A percentile compares a stretch with the other conserved stretches of the same genome.
These are phyloP conservation scores for Scelioninae gen. 2 DNA, from an alignment of 2,888 invertebrate genomes.

Conservation along the genomic window DNA sequence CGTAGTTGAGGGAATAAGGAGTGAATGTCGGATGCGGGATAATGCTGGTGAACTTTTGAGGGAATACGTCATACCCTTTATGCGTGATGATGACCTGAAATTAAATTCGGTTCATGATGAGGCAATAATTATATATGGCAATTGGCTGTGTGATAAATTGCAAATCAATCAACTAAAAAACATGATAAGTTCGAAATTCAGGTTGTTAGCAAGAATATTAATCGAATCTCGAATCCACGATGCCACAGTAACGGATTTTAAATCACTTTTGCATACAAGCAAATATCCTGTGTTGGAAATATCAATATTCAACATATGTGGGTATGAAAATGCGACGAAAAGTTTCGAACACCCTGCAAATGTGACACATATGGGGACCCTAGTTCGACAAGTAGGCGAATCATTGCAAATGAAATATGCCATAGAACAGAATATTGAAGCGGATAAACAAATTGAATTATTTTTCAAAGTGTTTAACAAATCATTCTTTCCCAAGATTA, in stretches of 20 bases:
- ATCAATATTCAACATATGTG: slow-evolving; percentile 4
- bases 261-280: slow-evolving; percentile 9
- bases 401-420: slow-evolving; percentile 26
- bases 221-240: slow-evolving; percentile 5
- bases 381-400: slow-evolving; percentile 17
- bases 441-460: slow-evolving; percentile 27
- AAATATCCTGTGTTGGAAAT: slow-evolving; percentile 16
- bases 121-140: slow-evolving; percentile 12
- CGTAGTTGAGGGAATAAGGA: slow-evolving; percentile 4
- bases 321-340: slow-evolving; percentile 9
- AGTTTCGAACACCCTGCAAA: slow-evolving; percentile 19
- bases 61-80: not conserved
- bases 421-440: slow-evolving; percentile 4
- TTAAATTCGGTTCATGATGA: slow-evolving; percentile 3
- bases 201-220: slow-evolving; percentile 23
- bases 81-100: slow-evolving; percentile 23
- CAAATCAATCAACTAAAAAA: slow-evolving; percentile 16
- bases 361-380: slow-evolving; percentile 24
- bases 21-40: slow-evolving; percentile 24
- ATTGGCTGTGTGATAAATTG: slow-evolving; percentile 34
- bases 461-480: slow-evolving; percentile 32
- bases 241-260: slow-evolving; percentile 6
- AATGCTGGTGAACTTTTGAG: slow-evolving; percentile 9
- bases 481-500: not conserved
- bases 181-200: slow-evolving; percentile 27